Base-by-base conservation (phyloP, 2,888 invertebrate genomes). In the Zhuqinia jingwanae region DNA sequence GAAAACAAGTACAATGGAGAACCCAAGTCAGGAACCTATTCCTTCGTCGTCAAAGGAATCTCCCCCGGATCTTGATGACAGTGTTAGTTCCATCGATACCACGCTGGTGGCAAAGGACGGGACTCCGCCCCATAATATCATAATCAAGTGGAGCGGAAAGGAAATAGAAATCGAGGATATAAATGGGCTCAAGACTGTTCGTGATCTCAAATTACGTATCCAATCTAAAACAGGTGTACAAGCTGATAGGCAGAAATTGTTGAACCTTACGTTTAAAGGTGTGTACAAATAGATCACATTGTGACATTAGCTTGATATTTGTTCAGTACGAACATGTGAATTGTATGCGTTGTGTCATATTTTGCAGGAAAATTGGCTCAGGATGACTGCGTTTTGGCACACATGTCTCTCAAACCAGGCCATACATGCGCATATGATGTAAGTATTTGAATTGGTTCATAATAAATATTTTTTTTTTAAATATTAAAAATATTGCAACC, bases 241-340 rank as follows among this genome's bases (percentile, higher is more conserved):
- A 84, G 97, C 98, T n/a, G 96, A 97, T 91, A 94, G 98, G 88
- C 98, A 99, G 92, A 99, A 98, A 93, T 93, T 99, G 60, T 94
- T 99, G 60, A 98, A 98, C 93, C 94, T 99, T 77, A 98, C 97
- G 93, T 94, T 95, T 92, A 97, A 97, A 95, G 98, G 98, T 97
- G 93, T 13, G 22, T 68, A 0, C n/a, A 8, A 0, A 42, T 68
- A 11, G 10, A 25, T 15, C 25, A 5, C 2, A 17, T 10, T 58
- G 22, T 36, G 30, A 30, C 8, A 42, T 47, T 22, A 78, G 27
- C 36, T 17, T 1, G 45, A 17, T 65, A 58, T 36, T 30, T 53
- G 53, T 82, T 8, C 45, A n/a, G 53, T n/a, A 36, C 53, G 6
- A 53, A n/a, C 15, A n/a, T n/a, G 10, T 10, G 15, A 6, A n/a